Conservation (phyloP, 23 tunicate species). For the Ascidia mentula region DNA sequence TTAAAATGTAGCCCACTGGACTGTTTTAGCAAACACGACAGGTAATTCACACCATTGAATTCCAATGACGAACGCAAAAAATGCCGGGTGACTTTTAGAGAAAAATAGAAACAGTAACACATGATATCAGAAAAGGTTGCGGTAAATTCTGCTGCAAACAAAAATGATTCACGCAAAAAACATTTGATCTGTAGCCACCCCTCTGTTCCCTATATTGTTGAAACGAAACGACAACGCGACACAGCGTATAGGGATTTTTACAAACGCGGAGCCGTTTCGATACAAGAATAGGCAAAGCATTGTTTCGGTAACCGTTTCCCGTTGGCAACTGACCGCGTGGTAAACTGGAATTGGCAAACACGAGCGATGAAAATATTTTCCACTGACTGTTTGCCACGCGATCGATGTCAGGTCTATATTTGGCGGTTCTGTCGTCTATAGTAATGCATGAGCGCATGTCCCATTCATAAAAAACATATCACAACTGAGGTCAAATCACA, state of each 20-base stretch:
- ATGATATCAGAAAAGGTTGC: conserved; percentile 1
- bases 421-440: background rate
- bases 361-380: background rate
- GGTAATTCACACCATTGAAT: too few species aligned
- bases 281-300: background rate
- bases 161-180: too few species aligned
- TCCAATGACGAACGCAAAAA: too few species aligned
- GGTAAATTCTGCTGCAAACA: background rate
- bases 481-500: background rate
- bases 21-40: too few species aligned
- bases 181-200: too few species aligned
- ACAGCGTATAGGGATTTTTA: too few species aligned
- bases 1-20: too few species aligned
- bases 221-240: too few species aligned
- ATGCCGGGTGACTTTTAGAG: too few species aligned
- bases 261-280: too few species aligned
- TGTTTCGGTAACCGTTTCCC: background rate
- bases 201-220: too few species aligned
- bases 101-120: too few species aligned
- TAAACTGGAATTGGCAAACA: background rate
- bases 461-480: conserved; percentile 5
- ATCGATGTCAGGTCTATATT: background rate
- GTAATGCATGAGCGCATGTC: background rate
- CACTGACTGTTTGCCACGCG: background rate
- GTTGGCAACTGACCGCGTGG: background rate